Percentiles rank a stretch among this genome's conserved stretches.
Evolutionary conservation across 2,888 invertebrate genomes (phyloP).

Genomic region (Boloria selene): DNA sequence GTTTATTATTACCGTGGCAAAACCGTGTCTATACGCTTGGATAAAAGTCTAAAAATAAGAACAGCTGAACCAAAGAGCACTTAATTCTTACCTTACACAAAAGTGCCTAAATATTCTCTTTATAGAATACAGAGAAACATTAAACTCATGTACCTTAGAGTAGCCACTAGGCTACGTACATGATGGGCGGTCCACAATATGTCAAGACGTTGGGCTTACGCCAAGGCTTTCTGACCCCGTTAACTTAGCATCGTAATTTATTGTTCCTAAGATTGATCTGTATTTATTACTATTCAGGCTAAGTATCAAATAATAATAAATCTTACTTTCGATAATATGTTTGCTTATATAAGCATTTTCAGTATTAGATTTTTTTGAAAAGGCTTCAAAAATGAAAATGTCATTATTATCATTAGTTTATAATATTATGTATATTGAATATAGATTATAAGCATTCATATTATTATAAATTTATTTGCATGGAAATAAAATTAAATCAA

Average conservation of each 20-base stretch:
- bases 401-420: neutral
- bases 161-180: slow-evolving; percentile 19
- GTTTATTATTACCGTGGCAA: no score
- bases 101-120: neutral
- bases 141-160: slow-evolving; percentile 5
- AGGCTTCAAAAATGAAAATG: neutral
- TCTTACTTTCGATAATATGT: neutral
- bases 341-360: neutral
- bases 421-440: neutral
- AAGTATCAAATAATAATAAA: slow-evolving; percentile 4
- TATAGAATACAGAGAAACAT: neutral
- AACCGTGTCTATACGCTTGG: no score
- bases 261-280: slow-evolving; percentile 26
- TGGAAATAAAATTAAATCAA: no score
- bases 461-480: no score
- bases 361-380: neutral
- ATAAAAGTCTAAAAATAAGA: no score
- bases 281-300: slow-evolving; percentile 11
- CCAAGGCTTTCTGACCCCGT: slow-evolving; percentile 32
- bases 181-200: slow-evolving; percentile 25
- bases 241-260: slow-evolving; percentile 31
- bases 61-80: no score
- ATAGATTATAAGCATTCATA: no score
- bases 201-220: slow-evolving; percentile 32
- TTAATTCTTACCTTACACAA: no score